Base-by-base conservation (phyloP, 2,797 vertebrate species). In the Macrochelys suwanniensis region DNA sequence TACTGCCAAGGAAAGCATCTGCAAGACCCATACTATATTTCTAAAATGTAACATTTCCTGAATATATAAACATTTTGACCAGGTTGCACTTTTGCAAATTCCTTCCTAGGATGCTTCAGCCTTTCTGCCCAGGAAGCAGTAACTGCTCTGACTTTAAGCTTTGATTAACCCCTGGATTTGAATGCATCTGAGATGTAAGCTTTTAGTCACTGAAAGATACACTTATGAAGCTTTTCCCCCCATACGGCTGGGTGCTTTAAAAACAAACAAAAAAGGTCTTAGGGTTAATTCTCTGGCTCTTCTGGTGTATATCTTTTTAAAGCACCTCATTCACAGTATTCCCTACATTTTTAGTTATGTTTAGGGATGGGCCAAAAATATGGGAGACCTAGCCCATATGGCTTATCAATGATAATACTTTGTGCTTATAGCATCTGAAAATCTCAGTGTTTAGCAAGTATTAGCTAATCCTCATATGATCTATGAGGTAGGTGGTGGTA, bases 1-100 rank as follows among this genome's bases (percentile, higher is more conserved):
- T 15, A 23, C 17, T 95, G 94, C 95, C 94, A 96, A 96, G 86
- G 68, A 90, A 95, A 96, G 65, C 79, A 80, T 89, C 21, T 80
- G 42, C 65, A 57, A 93, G 82, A 45, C 45, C 49, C 93, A 11
- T 49, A 91, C 33, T 37, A 31, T 84, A 53, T 21, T 88, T 91
- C 56, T 89, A 84, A 96, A 91, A 87, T 79, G 3, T 26, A 87
- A 90, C 49, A 15, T 87, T 97, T 95, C 68, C 61, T 91, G 76
- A 90, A 83, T 76, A 51, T 57, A 89, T 57, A 89, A 92, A 78
- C 84, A 79, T 88, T 91, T 92, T 84, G 57, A 90, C 13, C 1
- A 1, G 12, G 12, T 80, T 92, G 33, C 31, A 81, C 31, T 94
- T 96, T 4, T 0, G 28, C 54, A 85, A 3, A 2, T 61, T 88